A percentile compares a stretch with the other conserved stretches of the same genome.
phyloP scores from a whole-genome alignment of 1,140 invertebrate genomes.

The Monochamus saltuarius region DNA sequence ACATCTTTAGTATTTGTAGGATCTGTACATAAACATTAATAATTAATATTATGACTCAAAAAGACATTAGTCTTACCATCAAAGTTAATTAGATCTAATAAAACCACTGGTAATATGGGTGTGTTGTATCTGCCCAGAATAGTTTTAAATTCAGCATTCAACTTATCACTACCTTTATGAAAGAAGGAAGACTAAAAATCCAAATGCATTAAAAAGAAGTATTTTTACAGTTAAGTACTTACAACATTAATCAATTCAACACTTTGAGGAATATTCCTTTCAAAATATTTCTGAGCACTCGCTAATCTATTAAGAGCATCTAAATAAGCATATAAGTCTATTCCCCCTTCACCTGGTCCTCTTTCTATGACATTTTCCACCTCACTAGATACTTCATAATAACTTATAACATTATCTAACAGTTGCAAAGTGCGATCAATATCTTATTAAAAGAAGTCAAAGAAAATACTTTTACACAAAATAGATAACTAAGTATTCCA shows the following conservation, averaged over 20 bases:
- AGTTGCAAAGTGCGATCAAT: conserved; percentile 76
- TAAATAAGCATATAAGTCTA: conserved; percentile 71
- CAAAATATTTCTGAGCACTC: conserved; percentile 88
- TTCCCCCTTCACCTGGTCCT: conserved; percentile 61
- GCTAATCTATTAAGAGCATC: conserved; percentile 82
- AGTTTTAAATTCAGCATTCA: conserved; percentile 87
- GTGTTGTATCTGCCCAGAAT: conserved; percentile 83
- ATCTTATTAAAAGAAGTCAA: conserved; percentile 56
- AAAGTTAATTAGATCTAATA: conserved; percentile 84
- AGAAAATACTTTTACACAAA: conserved; percentile 9
- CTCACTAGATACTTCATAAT: conserved; percentile 85
- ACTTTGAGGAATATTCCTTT: conserved; percentile 90
- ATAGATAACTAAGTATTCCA: neutral
- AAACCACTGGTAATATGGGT: conserved; percentile 78
- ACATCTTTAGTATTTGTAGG: conserved; percentile 41
- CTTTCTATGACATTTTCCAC: conserved; percentile 77
- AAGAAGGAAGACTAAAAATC: conserved; percentile 66
- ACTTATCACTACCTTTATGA: conserved; percentile 69
- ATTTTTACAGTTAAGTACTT: conserved; percentile 41
- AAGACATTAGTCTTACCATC: conserved; percentile 62
- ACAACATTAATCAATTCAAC: conserved; percentile 92
- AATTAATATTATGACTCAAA: too few species aligned
- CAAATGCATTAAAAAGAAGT: conserved; percentile 27
- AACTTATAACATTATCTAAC: conserved; percentile 86
- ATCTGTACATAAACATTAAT: conserved; percentile 16